Percentiles rank a stretch among this genome's conserved stretches.
Conservation (phyloP, 2,113 vertebrate genomes). For the human region DNA sequence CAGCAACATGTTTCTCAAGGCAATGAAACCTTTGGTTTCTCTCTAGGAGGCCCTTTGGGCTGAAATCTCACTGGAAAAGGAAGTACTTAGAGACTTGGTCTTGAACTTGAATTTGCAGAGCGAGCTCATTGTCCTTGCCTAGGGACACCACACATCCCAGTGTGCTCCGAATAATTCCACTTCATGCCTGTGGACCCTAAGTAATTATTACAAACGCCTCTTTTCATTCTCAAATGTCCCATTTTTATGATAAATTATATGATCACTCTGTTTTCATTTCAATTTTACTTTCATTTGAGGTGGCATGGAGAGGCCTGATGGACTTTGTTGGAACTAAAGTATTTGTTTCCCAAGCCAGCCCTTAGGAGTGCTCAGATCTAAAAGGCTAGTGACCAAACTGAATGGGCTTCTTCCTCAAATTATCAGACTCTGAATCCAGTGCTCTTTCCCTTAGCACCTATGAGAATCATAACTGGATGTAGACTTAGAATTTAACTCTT, state of each 20-base stretch:
- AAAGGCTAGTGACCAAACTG: background rate
- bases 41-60: background rate
- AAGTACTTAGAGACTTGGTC: background rate
- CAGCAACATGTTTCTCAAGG: background rate
- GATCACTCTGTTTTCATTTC: background rate
- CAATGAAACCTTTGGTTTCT: background rate
- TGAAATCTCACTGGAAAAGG: background rate
- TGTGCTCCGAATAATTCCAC: background rate
- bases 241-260: background rate
- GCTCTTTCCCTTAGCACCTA: background rate
- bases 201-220: background rate
- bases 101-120: background rate
- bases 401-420: background rate
- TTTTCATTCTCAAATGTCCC: background rate
- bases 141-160: accelerated
- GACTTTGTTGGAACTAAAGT: background rate
- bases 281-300: background rate
- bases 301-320: background rate
- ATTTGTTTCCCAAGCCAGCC: background rate
- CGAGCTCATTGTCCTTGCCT: background rate
- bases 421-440: background rate
- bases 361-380: background rate
- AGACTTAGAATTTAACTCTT: background rate
- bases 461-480: background rate
- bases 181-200: background rate